Conservation (phyloP, 2,888 invertebrate species). For the Desoria tigrina region DNA sequence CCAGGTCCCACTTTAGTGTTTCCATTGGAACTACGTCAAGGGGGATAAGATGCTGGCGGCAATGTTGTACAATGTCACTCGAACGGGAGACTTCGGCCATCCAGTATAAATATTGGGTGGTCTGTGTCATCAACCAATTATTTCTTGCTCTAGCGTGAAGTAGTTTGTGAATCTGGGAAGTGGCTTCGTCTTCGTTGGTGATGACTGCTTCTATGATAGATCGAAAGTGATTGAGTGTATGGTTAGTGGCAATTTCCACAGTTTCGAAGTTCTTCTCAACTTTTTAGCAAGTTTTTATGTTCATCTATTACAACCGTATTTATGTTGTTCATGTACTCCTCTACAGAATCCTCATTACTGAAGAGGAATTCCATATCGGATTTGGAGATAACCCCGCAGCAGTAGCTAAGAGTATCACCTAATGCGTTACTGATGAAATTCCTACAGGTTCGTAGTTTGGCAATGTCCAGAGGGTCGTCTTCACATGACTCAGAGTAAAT, state of each 20-base stretch:
- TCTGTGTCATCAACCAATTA: not conserved
- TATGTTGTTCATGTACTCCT: not conserved
- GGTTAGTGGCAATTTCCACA: not conserved
- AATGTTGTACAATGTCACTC: not conserved
- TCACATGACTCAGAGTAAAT: not conserved
- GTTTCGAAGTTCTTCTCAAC: not conserved
- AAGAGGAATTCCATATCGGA: conserved; percentile 9
- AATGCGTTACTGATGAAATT: conserved; percentile 2
- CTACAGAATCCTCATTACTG: conserved; percentile 16
- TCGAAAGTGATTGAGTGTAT: not conserved
- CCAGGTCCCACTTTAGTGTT: conserved; percentile 11
- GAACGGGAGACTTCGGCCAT: not conserved
- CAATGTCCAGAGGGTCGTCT: not conserved
- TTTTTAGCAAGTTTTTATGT: conserved; percentile 11
- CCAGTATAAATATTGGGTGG: not conserved
- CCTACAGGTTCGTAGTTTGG: not conserved
- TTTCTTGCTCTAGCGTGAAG: not conserved
- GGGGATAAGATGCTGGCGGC: conserved; percentile 13
- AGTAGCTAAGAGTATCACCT: conserved; percentile 4
- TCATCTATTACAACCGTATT: not conserved
- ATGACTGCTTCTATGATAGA: no score
- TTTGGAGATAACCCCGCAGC: conserved; percentile 24
- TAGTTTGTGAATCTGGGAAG: not conserved
- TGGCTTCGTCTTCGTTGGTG: no score
- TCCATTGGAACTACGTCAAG: not conserved